Evolutionary conservation across 2,113 vertebrate genomes (phyloP).

Genomic region (Orthonyx spaldingii): DNA sequence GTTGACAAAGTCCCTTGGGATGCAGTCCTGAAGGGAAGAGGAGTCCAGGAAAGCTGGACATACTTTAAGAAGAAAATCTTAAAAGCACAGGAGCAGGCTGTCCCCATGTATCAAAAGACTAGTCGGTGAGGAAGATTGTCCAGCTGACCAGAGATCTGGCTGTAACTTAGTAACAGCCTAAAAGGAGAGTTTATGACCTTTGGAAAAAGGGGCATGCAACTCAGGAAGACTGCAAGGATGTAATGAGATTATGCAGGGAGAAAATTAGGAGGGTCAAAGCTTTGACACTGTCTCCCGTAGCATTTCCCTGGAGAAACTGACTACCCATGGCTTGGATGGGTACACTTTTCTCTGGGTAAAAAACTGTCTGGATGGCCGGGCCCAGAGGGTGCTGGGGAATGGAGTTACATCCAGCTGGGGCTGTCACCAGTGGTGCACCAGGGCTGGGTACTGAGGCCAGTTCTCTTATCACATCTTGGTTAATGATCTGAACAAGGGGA

Average conservation of each 20-base stretch:
- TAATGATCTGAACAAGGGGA: neutral
- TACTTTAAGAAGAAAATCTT: neutral
- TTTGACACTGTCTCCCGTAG: neutral
- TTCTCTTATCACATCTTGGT: neutral
- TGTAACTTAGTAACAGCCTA: neutral
- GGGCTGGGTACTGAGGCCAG: neutral
- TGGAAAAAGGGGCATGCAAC: neutral
- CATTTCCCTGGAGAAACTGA: neutral
- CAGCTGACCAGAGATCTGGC: neutral
- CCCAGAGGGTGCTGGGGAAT: neutral
- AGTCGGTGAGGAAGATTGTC: neutral
- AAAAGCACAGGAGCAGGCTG: neutral
- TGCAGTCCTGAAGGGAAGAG: neutral
- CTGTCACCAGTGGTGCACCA: neutral
- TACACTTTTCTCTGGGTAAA: neutral
- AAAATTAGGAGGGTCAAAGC: neutral
- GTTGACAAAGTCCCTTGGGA: neutral
- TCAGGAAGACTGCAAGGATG: neutral
- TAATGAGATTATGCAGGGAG: neutral
- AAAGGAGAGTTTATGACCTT: neutral
- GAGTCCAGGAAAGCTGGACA: neutral
- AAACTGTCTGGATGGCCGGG: neutral
- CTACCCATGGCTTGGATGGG: neutral
- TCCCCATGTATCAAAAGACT: neutral
- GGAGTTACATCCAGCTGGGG: neutral